Evolutionary conservation across 2,888 invertebrate genomes (phyloP), one percentile per base, ranked within the genome.

Genomic region (Resseliella maxima): DNA sequence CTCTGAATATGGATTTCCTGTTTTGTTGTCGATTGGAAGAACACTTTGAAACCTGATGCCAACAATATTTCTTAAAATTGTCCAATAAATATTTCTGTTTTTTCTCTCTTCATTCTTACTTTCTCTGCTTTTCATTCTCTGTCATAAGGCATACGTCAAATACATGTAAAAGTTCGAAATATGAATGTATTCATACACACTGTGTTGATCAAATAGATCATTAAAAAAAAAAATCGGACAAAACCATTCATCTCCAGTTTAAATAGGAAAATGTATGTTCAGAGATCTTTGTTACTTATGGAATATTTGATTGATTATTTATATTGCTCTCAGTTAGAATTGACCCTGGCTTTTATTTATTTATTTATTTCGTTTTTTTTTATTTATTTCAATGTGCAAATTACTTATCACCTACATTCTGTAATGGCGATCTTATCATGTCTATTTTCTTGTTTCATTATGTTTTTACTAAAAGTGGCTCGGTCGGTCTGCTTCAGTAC

Each of bases 331-430:
- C 72, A 72, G 31, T 72, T 72, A 15, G 72, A 72, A 72, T 72
- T 72, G 72, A 72, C 72, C 72, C 72, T 72, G 72, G 72, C 72
- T n/a, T n/a, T n/a, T n/a, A n/a, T n/a, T n/a, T n/a, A n/a, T n/a
- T n/a, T n/a, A n/a, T n/a, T n/a, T 72, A 72, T 59, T 59, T 27
- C 3, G 5, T 8, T 59, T 24, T 3, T 59, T 50, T 18, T 59
- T 24, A 59, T 59, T 24, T 24, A 59, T 59, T 59, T n/a, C 24
- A 59, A 31, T 72, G 72, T 72, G 72, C 72, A 72, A 72, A 72
- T 31, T 31, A 72, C n/a, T 21, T 59, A 59, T 59, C 72, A 72
- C 72, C 72, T 72, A 72, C 72, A 31, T 31, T 31, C 72, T 72
- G 27, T 35, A 72, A 72, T 72, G 72, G 72, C 72, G 31, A 72